Evolutionary conservation across 1,140 invertebrate genomes (phyloP).

Genomic region (Zelostemma sp.): DNA sequence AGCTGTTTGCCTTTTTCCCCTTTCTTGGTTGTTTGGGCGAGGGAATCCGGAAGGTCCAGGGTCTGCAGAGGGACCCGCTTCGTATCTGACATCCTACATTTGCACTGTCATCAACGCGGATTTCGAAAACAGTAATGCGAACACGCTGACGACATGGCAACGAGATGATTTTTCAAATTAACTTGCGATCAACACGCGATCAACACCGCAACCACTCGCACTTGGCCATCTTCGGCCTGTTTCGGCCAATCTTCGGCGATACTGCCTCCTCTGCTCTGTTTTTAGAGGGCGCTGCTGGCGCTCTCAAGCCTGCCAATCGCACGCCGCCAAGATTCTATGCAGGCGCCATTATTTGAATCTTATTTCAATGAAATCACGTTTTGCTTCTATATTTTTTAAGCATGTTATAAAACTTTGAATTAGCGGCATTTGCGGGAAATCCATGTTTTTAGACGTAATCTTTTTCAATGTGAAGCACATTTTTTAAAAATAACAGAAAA

Average conservation of each 20-base stretch:
- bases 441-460: too few relatives aligned
- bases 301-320: conserved; percentile 14
- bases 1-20: conserved; percentile 68
- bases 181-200: conserved; percentile 38
- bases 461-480: too few relatives aligned
- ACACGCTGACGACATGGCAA: conserved; percentile 54
- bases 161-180: conserved; percentile 56
- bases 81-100: conserved; percentile 71
- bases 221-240: conserved; percentile 65
- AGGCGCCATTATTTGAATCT: background rate
- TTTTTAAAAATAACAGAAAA: too few relatives aligned
- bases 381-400: too few relatives aligned
- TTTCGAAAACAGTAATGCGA: conserved; percentile 51
- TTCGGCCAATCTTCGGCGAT: too few relatives aligned
- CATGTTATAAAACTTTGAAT: too few relatives aligned
- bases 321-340: conserved; percentile 20
- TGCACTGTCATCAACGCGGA: conserved; percentile 50
- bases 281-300: conserved; percentile 63
- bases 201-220: conserved; percentile 53
- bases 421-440: too few relatives aligned
- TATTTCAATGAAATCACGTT: background rate
- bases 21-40: conserved; percentile 64
- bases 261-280: conserved; percentile 52
- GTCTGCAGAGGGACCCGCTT: conserved; percentile 70
- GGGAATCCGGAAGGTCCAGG: conserved; percentile 61